Percentiles rank a stretch among this genome's conserved stretches.
Conservation (phyloP, 2,113 vertebrate genomes). For the Hippocampus guttulatus region DNA sequence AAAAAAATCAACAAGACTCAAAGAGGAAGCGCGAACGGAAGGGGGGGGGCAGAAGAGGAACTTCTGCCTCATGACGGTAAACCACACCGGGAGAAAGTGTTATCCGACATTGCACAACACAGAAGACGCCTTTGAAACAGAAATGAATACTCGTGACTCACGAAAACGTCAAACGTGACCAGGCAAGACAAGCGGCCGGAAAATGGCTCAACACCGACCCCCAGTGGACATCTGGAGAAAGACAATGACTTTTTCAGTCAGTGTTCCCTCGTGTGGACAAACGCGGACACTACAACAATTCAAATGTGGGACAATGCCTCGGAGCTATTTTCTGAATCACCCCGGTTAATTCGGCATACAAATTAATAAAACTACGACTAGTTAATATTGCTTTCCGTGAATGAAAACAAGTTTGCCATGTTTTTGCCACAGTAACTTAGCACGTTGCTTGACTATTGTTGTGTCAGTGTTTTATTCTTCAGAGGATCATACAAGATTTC, state of each 20-base stretch:
- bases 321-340: background rate
- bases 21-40: background rate
- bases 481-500: conserved; percentile 98
- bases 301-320: background rate
- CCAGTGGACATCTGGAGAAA: conserved; percentile 28
- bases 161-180: background rate
- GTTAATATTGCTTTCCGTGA: background rate
- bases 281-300: conserved; percentile 1
- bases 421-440: background rate
- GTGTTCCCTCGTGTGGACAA: conserved; percentile 38
- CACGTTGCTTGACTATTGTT: conserved; percentile 14
- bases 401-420: background rate
- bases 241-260: background rate
- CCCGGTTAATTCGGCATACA: background rate
- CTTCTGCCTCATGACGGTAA: background rate
- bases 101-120: background rate
- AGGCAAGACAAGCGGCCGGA: no score
- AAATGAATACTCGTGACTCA: background rate
- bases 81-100: background rate
- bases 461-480: conserved; percentile 89
- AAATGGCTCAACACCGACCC: conserved; percentile 33
- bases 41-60: background rate
- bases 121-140: background rate
- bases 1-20: no score
- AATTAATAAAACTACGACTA: background rate